These are phyloP conservation scores for Myrmecophaga tridactyla DNA, from an alignment of 2,113 vertebrate genomes.

Conservation along the genomic window DNA sequence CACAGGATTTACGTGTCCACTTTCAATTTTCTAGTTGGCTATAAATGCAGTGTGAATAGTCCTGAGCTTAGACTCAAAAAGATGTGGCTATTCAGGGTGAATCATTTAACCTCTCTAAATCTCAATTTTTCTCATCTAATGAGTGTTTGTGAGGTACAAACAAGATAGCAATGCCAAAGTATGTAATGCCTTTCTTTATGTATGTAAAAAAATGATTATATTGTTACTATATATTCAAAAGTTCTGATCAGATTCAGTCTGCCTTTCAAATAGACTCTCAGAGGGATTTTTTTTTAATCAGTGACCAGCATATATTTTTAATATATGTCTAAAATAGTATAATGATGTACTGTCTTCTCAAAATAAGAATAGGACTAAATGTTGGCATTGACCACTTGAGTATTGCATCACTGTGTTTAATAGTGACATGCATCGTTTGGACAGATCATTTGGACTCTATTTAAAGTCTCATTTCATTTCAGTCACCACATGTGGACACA, in stretches of 20 bases:
- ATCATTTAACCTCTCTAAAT: not conserved
- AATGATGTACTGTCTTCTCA: not conserved
- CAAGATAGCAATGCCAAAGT: not conserved
- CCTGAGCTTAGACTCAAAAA: not conserved
- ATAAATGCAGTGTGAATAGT: not conserved
- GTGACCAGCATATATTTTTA: not conserved
- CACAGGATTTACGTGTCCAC: no score
- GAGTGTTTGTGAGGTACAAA: not conserved
- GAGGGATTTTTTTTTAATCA: not conserved
- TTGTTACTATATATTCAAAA: not conserved
- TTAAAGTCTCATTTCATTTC: constrained; percentile 19
- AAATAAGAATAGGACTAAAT: not conserved
- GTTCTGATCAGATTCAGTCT: not conserved
- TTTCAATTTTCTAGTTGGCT: not conserved
- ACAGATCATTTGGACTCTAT: not conserved
- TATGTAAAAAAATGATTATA: not conserved
- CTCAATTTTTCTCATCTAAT: not conserved
- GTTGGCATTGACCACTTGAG: no score
- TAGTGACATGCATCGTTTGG: not conserved
- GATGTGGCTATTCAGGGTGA: not conserved
- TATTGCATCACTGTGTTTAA: not conserved
- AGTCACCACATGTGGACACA: not conserved
- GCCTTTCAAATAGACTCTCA: constrained; percentile 26
- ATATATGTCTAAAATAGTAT: not conserved
- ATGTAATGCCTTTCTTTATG: not conserved